Conservation (phyloP, 2,888 invertebrate species). For the Odontomyia ornata region DNA sequence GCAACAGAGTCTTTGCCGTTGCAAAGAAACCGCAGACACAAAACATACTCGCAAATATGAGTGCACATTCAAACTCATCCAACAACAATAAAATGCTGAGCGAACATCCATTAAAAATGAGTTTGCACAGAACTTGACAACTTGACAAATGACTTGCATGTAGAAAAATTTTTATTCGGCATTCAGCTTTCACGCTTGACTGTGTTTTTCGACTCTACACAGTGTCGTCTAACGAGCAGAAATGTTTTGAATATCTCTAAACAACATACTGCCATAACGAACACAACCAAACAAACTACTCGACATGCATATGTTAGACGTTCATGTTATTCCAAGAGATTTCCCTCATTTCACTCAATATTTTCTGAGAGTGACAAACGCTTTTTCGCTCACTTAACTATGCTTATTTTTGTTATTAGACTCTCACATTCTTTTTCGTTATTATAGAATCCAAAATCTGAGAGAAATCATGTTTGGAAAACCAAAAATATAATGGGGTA, state of each 20-base stretch:
- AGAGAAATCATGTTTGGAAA: too few species aligned
- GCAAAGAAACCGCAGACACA: neutral
- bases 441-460: too few species aligned
- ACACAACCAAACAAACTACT: too few species aligned
- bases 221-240: neutral
- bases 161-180: conserved; percentile 44
- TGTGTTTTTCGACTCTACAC: neutral
- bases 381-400: conserved; percentile 9
- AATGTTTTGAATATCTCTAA: neutral
- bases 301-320: neutral
- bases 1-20: neutral
- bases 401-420: too few species aligned
- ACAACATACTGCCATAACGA: too few species aligned
- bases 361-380: conserved; percentile 5
- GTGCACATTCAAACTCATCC: neutral
- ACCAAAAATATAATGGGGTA: too few species aligned
- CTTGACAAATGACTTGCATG: conserved; percentile 50
- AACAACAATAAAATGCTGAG: conserved; percentile 49
- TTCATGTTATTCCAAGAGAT: neutral
- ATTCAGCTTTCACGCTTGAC: conserved; percentile 21
- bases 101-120: conserved; percentile 50
- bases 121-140: conserved; percentile 50
- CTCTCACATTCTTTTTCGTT: too few species aligned
- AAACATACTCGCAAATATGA: neutral
- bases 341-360: conserved; percentile 9